phyloP scores from a whole-genome alignment of 2,113 vertebrate genomes.

The Engystomops pustulosus region DNA sequence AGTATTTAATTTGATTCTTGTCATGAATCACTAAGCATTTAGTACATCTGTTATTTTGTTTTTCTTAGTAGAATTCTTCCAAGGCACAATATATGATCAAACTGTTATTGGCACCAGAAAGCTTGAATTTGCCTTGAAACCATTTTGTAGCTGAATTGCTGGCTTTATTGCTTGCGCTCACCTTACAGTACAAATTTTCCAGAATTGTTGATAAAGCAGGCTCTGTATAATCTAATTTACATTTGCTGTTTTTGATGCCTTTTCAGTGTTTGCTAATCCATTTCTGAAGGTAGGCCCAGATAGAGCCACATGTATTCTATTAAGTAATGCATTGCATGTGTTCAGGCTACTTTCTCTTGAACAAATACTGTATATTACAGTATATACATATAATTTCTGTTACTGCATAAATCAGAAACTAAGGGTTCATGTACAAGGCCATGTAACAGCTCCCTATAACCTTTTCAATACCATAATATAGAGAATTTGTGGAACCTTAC shows the following conservation, averaged over 20 bases:
- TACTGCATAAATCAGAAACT: not conserved
- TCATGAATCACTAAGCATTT: constrained; percentile 33
- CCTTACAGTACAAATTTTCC: constrained; percentile 53
- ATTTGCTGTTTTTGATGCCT: constrained; percentile 52
- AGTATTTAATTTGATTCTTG: constrained; percentile 14
- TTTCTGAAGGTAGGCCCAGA: constrained; percentile 36
- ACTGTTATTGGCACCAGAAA: constrained; percentile 39
- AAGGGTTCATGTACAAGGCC: not conserved
- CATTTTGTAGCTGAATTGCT: constrained; percentile 42
- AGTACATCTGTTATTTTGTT: constrained; percentile 34
- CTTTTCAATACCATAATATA: too few species aligned
- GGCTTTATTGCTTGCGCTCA: constrained; percentile 41
- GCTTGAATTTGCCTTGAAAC: constrained; percentile 34
- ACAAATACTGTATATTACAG: constrained; percentile 10
- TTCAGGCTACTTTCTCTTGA: constrained; percentile 1
- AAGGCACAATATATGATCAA: constrained; percentile 50
- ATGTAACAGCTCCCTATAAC: too few species aligned
- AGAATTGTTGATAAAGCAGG: constrained; percentile 44
- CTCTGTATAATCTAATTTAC: constrained; percentile 39
- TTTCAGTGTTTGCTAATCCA: constrained; percentile 47
- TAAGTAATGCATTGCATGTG: constrained; percentile 44
- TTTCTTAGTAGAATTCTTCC: constrained; percentile 29
- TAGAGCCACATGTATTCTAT: constrained; percentile 36
- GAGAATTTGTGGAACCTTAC: not conserved
- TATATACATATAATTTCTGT: not conserved